phyloP scores from a whole-genome alignment of 2,113 vertebrate genomes.

The Pollachius pollachius region DNA sequence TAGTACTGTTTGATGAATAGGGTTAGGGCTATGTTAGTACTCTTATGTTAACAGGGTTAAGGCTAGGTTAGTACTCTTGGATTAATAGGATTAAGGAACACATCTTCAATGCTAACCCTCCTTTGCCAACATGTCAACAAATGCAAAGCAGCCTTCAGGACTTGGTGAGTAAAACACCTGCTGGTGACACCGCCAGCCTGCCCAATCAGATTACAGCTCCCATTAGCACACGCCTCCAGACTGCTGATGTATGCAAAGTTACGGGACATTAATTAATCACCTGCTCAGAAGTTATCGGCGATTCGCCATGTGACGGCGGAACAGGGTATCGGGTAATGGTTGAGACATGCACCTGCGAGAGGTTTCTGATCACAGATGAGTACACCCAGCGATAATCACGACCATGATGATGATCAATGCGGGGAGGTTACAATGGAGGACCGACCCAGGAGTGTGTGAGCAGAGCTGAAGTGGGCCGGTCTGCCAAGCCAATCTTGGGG shows the following conservation, averaged over 20 bases:
- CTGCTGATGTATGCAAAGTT: slow-evolving; percentile 41
- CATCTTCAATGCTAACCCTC: no score
- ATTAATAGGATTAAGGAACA: no score
- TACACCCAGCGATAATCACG: slow-evolving; percentile 14
- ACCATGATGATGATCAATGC: slow-evolving; percentile 17
- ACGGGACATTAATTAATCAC: slow-evolving; percentile 56
- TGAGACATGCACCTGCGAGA: slow-evolving; percentile 49
- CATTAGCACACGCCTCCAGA: slow-evolving; percentile 22
- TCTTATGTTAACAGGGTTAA: no score
- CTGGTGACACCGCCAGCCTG: slow-evolving; percentile 36
- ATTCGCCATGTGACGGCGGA: slow-evolving; percentile 50
- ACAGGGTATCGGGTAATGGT: slow-evolving; percentile 66
- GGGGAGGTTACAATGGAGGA: background rate
- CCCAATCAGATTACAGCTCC: slow-evolving; percentile 30
- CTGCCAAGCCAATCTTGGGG: background rate
- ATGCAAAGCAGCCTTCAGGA: no score
- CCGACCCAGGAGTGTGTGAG: background rate
- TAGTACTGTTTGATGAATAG: no score
- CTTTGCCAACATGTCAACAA: no score
- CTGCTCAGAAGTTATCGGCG: slow-evolving; percentile 54
- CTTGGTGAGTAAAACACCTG: slow-evolving; percentile 35
- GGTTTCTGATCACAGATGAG: slow-evolving; percentile 48
- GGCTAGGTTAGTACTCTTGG: no score
- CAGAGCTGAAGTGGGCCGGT: no score
- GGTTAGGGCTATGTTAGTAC: no score